Evolutionary conservation across 2,113 vertebrate genomes (phyloP).

Genomic region (Terrapene triunguis): DNA sequence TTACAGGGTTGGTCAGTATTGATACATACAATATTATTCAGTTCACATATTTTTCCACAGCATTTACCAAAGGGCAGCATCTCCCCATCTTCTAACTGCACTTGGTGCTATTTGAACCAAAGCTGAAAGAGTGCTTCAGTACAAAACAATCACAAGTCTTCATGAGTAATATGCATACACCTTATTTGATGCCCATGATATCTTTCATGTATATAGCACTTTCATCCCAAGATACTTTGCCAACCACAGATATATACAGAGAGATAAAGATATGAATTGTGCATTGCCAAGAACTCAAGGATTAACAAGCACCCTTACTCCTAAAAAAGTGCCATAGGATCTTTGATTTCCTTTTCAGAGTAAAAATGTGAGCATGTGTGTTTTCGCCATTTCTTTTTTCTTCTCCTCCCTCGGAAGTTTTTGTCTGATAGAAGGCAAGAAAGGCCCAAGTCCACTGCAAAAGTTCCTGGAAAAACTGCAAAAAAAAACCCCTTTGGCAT

Average conservation of each 20-base stretch:
- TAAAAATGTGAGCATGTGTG: background rate
- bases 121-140: background rate
- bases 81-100: background rate
- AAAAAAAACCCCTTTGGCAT: background rate
- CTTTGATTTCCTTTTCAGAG: background rate
- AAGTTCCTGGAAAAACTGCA: background rate
- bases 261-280: background rate
- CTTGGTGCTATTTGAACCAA: background rate
- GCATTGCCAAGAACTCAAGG: background rate
- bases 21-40: background rate
- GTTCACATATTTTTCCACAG: background rate
- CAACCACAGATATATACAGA: background rate
- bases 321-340: background rate
- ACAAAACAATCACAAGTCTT: background rate
- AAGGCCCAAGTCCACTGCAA: background rate
- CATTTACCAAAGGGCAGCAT: background rate
- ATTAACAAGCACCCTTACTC: background rate
- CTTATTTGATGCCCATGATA: background rate
- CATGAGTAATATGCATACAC: background rate
- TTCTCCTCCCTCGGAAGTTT: background rate
- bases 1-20: background rate
- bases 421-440: background rate
- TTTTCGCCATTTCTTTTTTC: background rate
- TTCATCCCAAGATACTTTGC: background rate
- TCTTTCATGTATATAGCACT: background rate